Base-by-base conservation (phyloP, 2,113 vertebrate genomes). In the Oriolus oriolus region DNA sequence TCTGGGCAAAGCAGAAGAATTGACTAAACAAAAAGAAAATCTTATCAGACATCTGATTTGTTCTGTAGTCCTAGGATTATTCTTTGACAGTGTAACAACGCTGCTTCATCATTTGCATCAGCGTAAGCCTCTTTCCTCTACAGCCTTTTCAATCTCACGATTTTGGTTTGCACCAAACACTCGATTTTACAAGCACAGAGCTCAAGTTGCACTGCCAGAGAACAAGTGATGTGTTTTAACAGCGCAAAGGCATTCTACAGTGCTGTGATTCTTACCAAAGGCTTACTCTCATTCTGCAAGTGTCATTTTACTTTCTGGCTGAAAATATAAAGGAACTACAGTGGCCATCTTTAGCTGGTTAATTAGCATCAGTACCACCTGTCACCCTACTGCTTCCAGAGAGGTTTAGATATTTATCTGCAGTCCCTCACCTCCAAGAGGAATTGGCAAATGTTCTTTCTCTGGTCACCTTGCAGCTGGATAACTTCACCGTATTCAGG, bases 401-500 rank as follows among this genome's bases (percentile, higher is more conserved):
- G 31, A 79, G 23, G 53, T 44, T 53, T 75, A 63, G 49, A 4
- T 59, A 44, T 69, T 68, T 42, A 80, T 79, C 31, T 65, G 50
- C 66, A 71, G 27, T 22, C n/a, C 47, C 98, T 98, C 66, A 99
- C 98, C 97, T 98, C 98, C 94, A 98, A 89, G 33, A 99, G 98
- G 94, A 99, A 98, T 37, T 99, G 98, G 97, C 98, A 98, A 85
- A 98, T 98, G 85, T 98, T 99, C 84, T 98, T 98, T 18, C 98
- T 98, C 89, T 99, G 98, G 96, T 98, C 98, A 87, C 98, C 98
- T 89, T 99, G 98, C 81, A 99, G 98, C 96, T 99, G 98, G 95
- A 99, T 99, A 75, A 99, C 98, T 97, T 98, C 98, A 27, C 98
- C 98, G 98, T 99, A 98, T 45, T 99, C 98, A 7, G 98, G 98